Evolutionary conservation across 2,113 vertebrate genomes (phyloP).

Genomic region (Gymnobelideus leadbeateri): DNA sequence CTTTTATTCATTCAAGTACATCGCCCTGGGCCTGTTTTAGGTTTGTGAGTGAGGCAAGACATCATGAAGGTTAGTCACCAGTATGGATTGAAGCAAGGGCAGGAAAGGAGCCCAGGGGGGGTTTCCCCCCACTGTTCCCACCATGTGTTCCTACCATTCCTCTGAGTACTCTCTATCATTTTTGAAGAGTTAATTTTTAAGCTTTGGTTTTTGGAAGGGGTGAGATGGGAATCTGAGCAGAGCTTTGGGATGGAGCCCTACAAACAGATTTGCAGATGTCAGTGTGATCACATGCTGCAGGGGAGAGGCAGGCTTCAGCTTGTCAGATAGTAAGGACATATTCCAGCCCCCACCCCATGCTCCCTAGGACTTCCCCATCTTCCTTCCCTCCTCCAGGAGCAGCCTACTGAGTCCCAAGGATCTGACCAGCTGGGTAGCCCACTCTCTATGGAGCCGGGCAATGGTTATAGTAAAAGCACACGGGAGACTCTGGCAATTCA

Average conservation of each 20-base stretch:
- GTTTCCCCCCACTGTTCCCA: background rate
- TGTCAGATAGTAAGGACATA: background rate
- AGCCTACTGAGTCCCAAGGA: background rate
- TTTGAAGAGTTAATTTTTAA: background rate
- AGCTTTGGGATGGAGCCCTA: background rate
- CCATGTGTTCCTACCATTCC: background rate
- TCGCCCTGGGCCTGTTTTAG: rapidly evolving
- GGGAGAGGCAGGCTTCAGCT: background rate
- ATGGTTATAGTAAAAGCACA: background rate
- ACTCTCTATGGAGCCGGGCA: background rate
- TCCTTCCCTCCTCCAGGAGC: background rate
- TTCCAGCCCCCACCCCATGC: background rate
- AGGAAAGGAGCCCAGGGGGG: background rate
- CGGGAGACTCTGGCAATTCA: background rate
- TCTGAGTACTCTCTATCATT: background rate
- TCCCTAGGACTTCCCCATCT: background rate
- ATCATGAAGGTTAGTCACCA: too few relatives aligned
- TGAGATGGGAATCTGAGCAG: background rate
- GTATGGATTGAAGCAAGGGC: rapidly evolving
- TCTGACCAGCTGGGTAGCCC: background rate
- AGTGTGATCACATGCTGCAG: background rate
- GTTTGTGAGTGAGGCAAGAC: rapidly evolving
- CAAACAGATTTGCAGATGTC: background rate
- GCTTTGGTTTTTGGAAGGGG: background rate
- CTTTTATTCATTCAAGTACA: background rate